These are phyloP conservation scores for Catocala nupta DNA, from an alignment of 2,888 invertebrate species.

Conservation along the genomic window DNA sequence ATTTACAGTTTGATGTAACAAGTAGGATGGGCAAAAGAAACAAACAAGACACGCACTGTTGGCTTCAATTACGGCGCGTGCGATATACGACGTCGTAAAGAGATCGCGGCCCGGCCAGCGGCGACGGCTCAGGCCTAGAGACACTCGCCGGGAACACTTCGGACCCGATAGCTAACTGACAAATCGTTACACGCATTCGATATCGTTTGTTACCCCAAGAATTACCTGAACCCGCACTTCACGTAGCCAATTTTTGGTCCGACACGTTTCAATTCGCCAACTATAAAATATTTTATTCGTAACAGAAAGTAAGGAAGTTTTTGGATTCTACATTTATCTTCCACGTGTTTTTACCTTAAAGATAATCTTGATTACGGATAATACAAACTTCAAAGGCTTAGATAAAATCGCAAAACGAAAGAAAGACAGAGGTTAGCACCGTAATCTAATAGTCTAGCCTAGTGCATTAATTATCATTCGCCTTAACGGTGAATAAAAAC, in stretches of 20 bases:
- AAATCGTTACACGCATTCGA: constrained; percentile 49
- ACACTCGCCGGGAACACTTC: constrained; percentile 37
- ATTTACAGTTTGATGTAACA: constrained; percentile 63
- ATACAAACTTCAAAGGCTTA: neutral
- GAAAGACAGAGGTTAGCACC: too few relatives aligned
- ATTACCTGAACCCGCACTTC: constrained; percentile 40
- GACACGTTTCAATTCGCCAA: constrained; percentile 41
- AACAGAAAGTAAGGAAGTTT: constrained; percentile 16
- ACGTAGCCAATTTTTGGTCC: constrained; percentile 41
- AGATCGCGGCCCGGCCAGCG: constrained; percentile 34
- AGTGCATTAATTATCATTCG: too few relatives aligned
- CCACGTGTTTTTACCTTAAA: constrained; percentile 1
- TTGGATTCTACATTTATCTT: constrained; percentile 4
- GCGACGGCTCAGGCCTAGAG: constrained; percentile 19
- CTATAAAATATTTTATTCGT: constrained; percentile 41
- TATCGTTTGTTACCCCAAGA: constrained; percentile 44
- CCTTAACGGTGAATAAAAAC: neutral
- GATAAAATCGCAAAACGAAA: too few relatives aligned
- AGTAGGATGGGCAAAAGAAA: constrained; percentile 61
- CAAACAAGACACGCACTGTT: constrained; percentile 67
- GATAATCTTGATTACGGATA: neutral
- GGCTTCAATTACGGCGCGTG: constrained; percentile 63
- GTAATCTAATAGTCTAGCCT: too few relatives aligned
- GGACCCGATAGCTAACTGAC: constrained; percentile 40
- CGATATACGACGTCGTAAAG: constrained; percentile 65